Conservation (phyloP, 2,888 invertebrate species). For the Plagodis dolabraria region DNA sequence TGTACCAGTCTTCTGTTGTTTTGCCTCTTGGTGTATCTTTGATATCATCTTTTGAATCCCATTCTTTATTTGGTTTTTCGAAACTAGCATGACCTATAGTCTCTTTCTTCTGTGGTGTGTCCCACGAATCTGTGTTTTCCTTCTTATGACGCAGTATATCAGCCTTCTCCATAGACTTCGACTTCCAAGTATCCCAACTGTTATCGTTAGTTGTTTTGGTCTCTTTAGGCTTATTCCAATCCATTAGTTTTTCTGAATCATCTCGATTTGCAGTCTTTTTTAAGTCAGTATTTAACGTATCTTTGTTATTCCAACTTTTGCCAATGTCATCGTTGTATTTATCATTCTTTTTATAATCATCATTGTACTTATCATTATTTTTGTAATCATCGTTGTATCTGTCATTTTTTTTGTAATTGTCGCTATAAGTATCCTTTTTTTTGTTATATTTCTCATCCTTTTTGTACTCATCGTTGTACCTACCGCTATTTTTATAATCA, state of each 20-base stretch:
- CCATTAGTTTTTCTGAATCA: constrained; percentile 1
- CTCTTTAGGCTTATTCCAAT: constrained; percentile 5
- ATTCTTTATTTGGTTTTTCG: constrained; percentile 11
- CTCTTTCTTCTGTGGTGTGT: constrained; percentile 3
- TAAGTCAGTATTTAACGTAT: neutral
- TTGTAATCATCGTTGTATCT: constrained; percentile 4
- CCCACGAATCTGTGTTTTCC: neutral
- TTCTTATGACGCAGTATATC: neutral
- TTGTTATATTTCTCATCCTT: neutral
- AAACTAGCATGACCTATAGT: neutral
- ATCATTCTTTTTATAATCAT: constrained; percentile 8
- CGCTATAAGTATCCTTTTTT: neutral
- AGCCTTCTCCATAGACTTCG: constrained; percentile 11
- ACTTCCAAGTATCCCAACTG: constrained; percentile 16
- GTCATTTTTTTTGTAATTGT: constrained; percentile 1
- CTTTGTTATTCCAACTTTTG: constrained; percentile 5
- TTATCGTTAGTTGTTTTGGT: neutral
- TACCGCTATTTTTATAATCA: neutral
- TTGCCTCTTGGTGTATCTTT: constrained; percentile 1
- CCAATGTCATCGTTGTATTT: constrained; percentile 2
- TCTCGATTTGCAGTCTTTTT: neutral
- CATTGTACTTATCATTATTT: neutral
- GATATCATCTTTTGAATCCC: constrained; percentile 9
- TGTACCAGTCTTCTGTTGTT: neutral
- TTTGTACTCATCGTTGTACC: constrained; percentile 1